phyloP scores from a whole-genome alignment of 30 jellyfish, hydroid and myxozoan species.

The Turritopsis rubra region DNA sequence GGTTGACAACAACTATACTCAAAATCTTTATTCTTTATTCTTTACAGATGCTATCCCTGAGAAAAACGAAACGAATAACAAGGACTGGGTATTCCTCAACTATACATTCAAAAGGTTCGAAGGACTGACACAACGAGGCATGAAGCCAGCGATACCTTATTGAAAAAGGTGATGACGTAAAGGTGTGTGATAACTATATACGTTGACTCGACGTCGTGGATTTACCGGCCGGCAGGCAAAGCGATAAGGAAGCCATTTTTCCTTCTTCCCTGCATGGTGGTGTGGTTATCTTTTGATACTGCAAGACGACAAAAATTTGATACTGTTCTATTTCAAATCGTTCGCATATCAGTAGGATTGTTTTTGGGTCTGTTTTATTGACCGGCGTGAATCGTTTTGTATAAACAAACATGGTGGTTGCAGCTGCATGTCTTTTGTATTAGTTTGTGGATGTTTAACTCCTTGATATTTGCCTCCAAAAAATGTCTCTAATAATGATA shows the following conservation, averaged over 20 bases:
- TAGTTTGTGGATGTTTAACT: neutral
- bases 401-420: neutral
- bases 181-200: slow-evolving; percentile 1
- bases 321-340: neutral
- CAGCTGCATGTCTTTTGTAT: neutral
- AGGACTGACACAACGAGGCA: slow-evolving; percentile 90
- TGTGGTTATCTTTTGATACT: neutral
- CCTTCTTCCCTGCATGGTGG: too few relatives aligned
- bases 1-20: neutral
- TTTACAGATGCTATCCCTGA: slow-evolving; percentile 64
- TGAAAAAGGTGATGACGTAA: neutral
- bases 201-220: neutral
- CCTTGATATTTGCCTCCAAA: neutral
- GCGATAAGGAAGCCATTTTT: too few relatives aligned
- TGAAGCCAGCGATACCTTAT: neutral
- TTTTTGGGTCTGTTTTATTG: neutral
- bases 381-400: neutral
- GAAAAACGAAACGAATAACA: slow-evolving; percentile 52
- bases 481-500: too few relatives aligned
- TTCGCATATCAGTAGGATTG: neutral
- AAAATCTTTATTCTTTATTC: neutral
- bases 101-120: slow-evolving; percentile 95
- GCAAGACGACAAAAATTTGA: neutral
- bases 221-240: neutral
- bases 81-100: slow-evolving; percentile 98